Evolutionary conservation across 2,888 invertebrate genomes (phyloP), one percentile per base, ranked within the genome.

Genomic region (Hemithea aestivaria): DNA sequence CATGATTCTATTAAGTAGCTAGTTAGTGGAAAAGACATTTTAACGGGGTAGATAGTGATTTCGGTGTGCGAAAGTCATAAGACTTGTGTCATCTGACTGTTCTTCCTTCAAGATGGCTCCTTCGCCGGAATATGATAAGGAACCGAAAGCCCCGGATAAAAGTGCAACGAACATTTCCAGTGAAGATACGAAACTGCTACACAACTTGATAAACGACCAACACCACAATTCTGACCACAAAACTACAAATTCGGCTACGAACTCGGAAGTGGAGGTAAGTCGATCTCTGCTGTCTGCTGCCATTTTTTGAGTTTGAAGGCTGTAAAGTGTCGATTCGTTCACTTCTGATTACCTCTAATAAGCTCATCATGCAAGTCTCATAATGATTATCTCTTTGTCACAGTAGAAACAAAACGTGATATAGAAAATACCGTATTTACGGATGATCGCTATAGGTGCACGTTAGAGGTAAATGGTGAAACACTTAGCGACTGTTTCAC

Each of bases 71-170:
- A 78, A 78, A 84, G 83, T 87, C 87, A 78, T 81, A 83, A 77
- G 83, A 87, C 85, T 82, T 84, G 85, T 87, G 87, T 87, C 87
- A 87, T 87, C 87, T 87, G 87, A 85, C 84, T 87, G 75, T 75
- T 81, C 82, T 85, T 83, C 87, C 83, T 83, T 81, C 88, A 91
- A 91, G 88, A 93, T 93, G 93, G 92, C 92, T 89, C 92, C 92
- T 88, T 91, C 91, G 82, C 92, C 92, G 83, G 91, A 92, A 82
- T 90, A 92, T 87, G 91, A 91, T 87, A 91, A 90, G 87, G 91
- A 92, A 89, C 91, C 92, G 53, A 92, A 92, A 87, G 91, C 92
- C 71, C 92, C 92, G 63, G 92, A 92, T 83, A 92, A 92, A 90
- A 80, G 75, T 79, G 69, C 68, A 52, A 68, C 76, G 60, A 73